A percentile compares a stretch with the other conserved stretches of the same genome.
These are phyloP conservation scores for Eolophus roseicapilla DNA, from an alignment of 2,113 vertebrate genomes.

Conservation along the genomic window DNA sequence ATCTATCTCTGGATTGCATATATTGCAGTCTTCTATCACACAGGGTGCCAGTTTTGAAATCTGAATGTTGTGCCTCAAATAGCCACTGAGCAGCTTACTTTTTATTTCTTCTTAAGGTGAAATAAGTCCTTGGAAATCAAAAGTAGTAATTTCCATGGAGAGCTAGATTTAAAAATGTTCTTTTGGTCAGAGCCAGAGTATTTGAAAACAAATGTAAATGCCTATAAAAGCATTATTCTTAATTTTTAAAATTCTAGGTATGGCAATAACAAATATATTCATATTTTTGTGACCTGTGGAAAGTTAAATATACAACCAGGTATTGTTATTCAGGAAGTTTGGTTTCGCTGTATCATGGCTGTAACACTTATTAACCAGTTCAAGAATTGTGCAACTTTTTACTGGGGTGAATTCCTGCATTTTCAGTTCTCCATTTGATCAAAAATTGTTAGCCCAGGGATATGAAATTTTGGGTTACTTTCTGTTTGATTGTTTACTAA, in stretches of 20 bases:
- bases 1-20: constrained; percentile 48
- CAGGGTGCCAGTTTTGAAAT: background rate
- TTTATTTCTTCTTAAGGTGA: background rate
- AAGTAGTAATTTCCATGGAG: background rate
- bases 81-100: background rate
- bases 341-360: background rate
- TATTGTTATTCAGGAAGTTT: background rate
- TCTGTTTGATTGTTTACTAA: background rate
- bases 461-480: background rate
- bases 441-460: background rate
- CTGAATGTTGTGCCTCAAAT: background rate
- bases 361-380: background rate
- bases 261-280: background rate
- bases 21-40: constrained; percentile 35
- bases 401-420: background rate
- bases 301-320: background rate
- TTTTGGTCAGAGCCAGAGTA: background rate
- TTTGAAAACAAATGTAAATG: background rate
- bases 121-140: background rate
- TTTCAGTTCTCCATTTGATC: background rate
- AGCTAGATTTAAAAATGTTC: background rate
- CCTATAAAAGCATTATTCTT: background rate
- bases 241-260: background rate
- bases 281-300: background rate
- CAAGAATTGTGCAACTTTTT: background rate